Base-by-base conservation (phyloP, 2,888 invertebrate species). In the Clivina fossor region DNA sequence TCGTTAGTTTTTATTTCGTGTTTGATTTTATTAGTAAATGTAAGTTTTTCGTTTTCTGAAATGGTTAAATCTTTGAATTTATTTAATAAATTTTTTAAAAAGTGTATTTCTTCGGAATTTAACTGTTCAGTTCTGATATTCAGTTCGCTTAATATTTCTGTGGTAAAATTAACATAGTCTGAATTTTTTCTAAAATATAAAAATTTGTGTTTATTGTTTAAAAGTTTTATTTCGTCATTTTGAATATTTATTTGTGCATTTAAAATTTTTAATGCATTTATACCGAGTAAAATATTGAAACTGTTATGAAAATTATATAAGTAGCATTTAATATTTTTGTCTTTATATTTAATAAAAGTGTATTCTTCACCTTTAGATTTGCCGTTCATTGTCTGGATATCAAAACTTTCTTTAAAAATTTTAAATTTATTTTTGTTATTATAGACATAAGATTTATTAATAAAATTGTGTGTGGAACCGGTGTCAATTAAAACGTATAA, bases 1-100 rank as follows among this genome's bases (percentile, higher is more conserved):
- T 62, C 51, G n/a, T 51, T 50, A 2, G 61, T 63, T 13, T 46
- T 46, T 7, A 62, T 65, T 30, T 19, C 3, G 26, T 63, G 64
- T 46, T 62, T 60, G 8, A 64, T 54, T 18, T 61, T 9, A 28
- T 49, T 58, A 1, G 61, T 60, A 33, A 61, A 61, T 1, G 62
- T 55, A 16, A 63, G 55, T 13, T 40, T 24, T 19, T 61, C 24
- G 3, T 57, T 60, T 9, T 62, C 62, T 47, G 35, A 37, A 41
- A 60, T 59, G 32, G 62, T 62, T 44, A 62, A 47, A 11, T 60
- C 56, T 28, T 56, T 40, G 38, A 58, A 62, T 46, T 59, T 20
- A 28, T 46, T 33, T 7, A 57, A 59, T 11, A 62, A 13, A 9
- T 61, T 57, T 5, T 44, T 20, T 13, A 62, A 46, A 40, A 40